Conservation (phyloP, 2,113 vertebrate species). For the Dromaius novaehollandiae region DNA sequence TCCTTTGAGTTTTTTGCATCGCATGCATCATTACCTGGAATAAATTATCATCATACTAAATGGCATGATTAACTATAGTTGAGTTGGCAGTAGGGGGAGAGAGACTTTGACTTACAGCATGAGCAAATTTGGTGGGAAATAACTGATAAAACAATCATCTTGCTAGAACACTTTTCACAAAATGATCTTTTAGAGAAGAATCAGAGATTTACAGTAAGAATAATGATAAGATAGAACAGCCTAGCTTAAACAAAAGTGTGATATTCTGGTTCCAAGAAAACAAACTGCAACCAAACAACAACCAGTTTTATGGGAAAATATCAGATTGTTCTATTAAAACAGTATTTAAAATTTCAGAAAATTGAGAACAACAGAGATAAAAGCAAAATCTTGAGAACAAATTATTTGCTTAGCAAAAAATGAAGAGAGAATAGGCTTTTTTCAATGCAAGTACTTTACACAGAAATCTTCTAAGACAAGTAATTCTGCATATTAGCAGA, state of each 20-base stretch:
- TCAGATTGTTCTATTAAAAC: neutral
- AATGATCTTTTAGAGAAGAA: neutral
- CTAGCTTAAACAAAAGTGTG: neutral
- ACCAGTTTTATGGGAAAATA: neutral
- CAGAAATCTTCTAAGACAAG: neutral
- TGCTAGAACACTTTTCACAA: neutral
- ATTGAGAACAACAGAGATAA: neutral
- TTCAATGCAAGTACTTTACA: neutral
- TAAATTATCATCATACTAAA: conserved; percentile 36
- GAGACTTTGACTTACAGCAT: neutral
- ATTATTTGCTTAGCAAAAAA: neutral
- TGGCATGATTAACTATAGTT: neutral
- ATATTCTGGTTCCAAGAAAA: neutral
- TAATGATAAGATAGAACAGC: neutral
- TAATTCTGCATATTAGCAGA: neutral
- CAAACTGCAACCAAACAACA: neutral
- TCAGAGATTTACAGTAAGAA: neutral
- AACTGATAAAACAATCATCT: neutral
- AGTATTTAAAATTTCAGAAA: neutral
- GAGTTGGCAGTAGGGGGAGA: neutral
- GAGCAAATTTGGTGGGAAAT: neutral
- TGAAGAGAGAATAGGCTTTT: neutral
- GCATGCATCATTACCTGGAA: conserved; percentile 27
- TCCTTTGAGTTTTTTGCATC: conserved; percentile 6
- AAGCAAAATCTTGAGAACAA: neutral